phyloP scores from a whole-genome alignment of 2,113 vertebrate genomes.

The Rhadina sibilatrix region DNA sequence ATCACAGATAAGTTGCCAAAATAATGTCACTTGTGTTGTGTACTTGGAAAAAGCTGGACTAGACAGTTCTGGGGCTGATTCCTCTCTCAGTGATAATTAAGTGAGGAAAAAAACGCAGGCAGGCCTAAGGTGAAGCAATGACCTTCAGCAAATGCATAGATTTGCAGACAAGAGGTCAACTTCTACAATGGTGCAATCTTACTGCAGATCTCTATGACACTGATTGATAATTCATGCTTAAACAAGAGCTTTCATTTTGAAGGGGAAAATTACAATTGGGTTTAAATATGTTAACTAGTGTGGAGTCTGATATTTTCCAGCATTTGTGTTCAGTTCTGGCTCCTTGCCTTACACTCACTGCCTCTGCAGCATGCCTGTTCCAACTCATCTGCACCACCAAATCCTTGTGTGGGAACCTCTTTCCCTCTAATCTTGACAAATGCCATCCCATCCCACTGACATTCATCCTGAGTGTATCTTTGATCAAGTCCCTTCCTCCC shows the following conservation, averaged over 20 bases:
- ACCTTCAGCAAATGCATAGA: not conserved
- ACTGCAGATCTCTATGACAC: not conserved
- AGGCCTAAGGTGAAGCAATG: not conserved
- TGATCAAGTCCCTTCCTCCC: not conserved
- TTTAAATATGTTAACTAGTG: not conserved
- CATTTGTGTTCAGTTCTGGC: not conserved
- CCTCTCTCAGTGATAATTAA: not conserved
- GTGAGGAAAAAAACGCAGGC: not conserved
- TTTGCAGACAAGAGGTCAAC: not conserved
- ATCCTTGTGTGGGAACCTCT: not conserved
- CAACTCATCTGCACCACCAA: not conserved
- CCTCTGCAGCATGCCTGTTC: not conserved
- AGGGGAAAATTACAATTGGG: not conserved
- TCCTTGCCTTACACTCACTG: not conserved
- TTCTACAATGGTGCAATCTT: not conserved
- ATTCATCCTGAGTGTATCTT: not conserved
- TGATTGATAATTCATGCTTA: not conserved
- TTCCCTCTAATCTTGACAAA: not conserved
- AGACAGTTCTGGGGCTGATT: not conserved
- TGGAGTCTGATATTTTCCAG: not conserved
- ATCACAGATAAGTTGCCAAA: constrained; percentile 29
- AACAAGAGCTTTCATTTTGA: not conserved
- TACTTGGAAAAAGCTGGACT: constrained; percentile 27
- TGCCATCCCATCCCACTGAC: not conserved
- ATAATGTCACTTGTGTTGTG: constrained; percentile 1